These are phyloP conservation scores for Papilio helenus DNA, from an alignment of 1,140 invertebrate species.

Conservation along the genomic window DNA sequence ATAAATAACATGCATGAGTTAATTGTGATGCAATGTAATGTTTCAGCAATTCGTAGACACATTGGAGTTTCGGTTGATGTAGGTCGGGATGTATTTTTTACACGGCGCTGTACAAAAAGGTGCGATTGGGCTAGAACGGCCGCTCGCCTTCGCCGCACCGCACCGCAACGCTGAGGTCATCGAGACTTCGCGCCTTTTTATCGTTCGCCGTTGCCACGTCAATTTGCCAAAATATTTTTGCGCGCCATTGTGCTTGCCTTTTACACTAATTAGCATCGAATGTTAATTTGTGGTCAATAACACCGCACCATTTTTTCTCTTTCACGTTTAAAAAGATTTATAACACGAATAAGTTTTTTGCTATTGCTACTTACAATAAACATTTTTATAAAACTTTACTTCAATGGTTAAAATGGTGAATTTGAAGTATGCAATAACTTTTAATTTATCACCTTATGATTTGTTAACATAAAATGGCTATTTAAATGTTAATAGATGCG, in stretches of 20 bases:
- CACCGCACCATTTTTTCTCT: neutral
- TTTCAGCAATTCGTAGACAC: slow-evolving; percentile 37
- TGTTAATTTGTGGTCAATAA: neutral
- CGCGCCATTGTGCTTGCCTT: neutral
- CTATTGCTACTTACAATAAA: no score
- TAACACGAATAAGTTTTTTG: no score
- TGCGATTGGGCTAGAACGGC: slow-evolving; percentile 54
- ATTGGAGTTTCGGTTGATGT: slow-evolving; percentile 63
- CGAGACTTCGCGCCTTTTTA: slow-evolving; percentile 32
- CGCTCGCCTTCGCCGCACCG: slow-evolving; percentile 42
- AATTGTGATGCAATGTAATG: neutral
- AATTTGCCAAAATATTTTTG: slow-evolving; percentile 15
- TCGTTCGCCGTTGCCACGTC: slow-evolving; percentile 4
- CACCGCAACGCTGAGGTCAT: slow-evolving; percentile 58
- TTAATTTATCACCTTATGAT: no score
- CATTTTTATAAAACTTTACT: no score
- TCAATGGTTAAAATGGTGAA: no score
- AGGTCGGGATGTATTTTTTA: slow-evolving; percentile 73
- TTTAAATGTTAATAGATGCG: neutral
- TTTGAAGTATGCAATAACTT: no score
- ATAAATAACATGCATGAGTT: neutral
- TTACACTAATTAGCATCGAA: slow-evolving; percentile 1
- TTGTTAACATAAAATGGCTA: neutral
- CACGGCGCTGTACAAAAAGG: slow-evolving; percentile 55
- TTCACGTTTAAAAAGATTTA: no score